Conservation (phyloP, 2,888 invertebrate genomes). For the Coelinius sp. region DNA sequence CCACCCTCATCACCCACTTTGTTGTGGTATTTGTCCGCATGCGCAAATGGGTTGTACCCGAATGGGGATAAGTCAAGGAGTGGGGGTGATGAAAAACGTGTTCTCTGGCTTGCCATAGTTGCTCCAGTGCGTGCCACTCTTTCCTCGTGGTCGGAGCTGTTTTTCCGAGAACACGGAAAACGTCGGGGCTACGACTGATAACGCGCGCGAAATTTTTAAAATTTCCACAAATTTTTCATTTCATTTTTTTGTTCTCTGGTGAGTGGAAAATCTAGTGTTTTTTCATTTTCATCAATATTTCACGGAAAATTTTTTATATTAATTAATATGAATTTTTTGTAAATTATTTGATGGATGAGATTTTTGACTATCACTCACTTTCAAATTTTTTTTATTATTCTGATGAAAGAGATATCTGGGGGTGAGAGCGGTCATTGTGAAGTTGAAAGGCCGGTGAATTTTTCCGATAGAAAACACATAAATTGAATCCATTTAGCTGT, state of each 20-base stretch:
- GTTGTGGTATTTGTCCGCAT: not conserved
- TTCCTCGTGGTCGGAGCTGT: conserved; percentile 47
- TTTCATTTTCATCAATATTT: not conserved
- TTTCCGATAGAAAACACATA: not conserved
- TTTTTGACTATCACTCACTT: too few relatives aligned
- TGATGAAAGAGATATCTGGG: not conserved
- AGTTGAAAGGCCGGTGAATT: not conserved
- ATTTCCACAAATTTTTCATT: not conserved
- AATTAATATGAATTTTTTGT: too few relatives aligned
- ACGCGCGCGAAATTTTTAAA: not conserved
- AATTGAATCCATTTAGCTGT: not conserved
- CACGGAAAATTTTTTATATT: not conserved
- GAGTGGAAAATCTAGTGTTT: not conserved
- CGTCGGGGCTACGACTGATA: not conserved
- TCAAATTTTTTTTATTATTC: not conserved
- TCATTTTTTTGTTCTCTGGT: not conserved
- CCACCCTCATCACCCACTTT: conserved; percentile 9
- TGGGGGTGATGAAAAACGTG: conserved; percentile 49
- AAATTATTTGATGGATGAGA: too few relatives aligned
- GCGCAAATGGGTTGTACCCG: conserved; percentile 29
- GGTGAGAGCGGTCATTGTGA: not conserved
- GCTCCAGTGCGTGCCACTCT: conserved; percentile 67
- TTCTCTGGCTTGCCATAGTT: conserved; percentile 36
- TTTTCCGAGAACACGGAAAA: not conserved
- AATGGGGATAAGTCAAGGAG: conserved; percentile 28